These are phyloP conservation scores for Acrossocheilus wenchowensis DNA, from an alignment of 2,797 vertebrate genomes.

Conservation along the genomic window DNA sequence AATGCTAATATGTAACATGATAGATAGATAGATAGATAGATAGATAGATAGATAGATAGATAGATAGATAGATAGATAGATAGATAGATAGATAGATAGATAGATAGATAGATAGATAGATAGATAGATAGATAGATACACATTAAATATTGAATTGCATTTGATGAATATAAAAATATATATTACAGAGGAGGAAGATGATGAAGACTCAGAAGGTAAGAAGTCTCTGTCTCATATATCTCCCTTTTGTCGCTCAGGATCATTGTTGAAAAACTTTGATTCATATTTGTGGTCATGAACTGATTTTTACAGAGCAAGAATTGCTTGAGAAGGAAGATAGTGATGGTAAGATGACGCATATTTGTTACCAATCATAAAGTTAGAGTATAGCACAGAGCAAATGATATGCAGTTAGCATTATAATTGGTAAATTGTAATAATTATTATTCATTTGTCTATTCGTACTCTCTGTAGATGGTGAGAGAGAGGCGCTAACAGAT, in stretches of 20 bases:
- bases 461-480: background rate
- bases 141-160: background rate
- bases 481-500: background rate
- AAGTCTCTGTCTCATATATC: background rate
- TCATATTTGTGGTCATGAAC: background rate
- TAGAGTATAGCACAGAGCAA: constrained; percentile 11
- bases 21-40: background rate
- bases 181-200: constrained; percentile 65
- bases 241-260: background rate
- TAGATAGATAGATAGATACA: background rate
- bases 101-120: background rate
- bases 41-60: background rate
- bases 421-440: background rate
- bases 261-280: background rate
- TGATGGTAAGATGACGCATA: constrained; percentile 38
- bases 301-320: constrained; percentile 9
- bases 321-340: background rate
- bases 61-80: background rate
- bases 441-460: background rate
- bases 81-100: background rate
- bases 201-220: constrained; percentile 62
- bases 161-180: constrained; percentile 20
- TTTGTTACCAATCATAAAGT: background rate
- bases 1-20: background rate
- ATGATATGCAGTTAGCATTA: background rate